Percentiles rank a stretch among this genome's conserved stretches.
These are phyloP conservation scores for Phrynocephalus versicolor DNA, from an alignment of 2,113 vertebrate species.

Conservation along the genomic window DNA sequence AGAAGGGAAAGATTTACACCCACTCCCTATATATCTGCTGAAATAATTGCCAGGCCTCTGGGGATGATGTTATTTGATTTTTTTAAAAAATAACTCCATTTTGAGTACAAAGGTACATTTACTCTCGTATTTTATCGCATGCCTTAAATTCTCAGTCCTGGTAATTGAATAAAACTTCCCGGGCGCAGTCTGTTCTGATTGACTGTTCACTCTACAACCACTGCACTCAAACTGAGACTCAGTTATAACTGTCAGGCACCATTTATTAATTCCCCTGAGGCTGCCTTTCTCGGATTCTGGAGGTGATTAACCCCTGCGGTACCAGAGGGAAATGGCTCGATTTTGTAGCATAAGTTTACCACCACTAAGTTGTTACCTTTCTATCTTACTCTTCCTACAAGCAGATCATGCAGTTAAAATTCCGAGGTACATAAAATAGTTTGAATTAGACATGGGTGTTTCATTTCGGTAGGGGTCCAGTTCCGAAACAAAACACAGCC, in stretches of 20 bases:
- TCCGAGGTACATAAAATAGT: too few relatives aligned
- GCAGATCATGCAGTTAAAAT: too few relatives aligned
- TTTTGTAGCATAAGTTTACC: not conserved
- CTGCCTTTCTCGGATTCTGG: not conserved
- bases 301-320: not conserved
- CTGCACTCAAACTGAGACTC: not conserved
- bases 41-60: too few relatives aligned
- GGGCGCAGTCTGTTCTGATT: not conserved
- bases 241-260: not conserved
- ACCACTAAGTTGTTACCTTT: not conserved
- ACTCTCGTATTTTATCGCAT: not conserved
- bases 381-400: not conserved
- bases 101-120: not conserved
- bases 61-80: not conserved
- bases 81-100: not conserved
- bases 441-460: too few relatives aligned
- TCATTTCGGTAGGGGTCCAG: too few relatives aligned
- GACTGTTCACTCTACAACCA: not conserved
- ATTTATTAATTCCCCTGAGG: not conserved
- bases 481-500: too few relatives aligned
- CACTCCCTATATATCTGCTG: not conserved
- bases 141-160: not conserved
- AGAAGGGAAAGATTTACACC: not conserved
- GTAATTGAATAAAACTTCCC: not conserved
- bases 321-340: not conserved